These are phyloP conservation scores for Muscicapa striata DNA, from an alignment of 2,797 vertebrate genomes.

Conservation along the genomic window DNA sequence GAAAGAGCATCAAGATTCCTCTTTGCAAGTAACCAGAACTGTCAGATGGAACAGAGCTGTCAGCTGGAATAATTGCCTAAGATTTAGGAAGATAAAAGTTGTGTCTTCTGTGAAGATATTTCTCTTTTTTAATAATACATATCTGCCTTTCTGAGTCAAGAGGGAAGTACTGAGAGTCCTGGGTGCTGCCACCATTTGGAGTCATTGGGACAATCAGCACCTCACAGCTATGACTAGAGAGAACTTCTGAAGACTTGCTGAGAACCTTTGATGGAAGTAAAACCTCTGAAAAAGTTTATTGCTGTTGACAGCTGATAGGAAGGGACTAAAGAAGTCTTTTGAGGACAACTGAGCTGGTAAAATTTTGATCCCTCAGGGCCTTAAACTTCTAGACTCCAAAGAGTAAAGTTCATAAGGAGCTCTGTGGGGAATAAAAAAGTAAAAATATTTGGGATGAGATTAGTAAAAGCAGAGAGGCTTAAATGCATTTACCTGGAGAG, in stretches of 20 bases:
- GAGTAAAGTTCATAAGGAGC: neutral
- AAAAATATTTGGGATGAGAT: conserved; percentile 34
- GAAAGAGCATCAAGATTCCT: neutral
- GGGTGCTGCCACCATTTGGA: neutral
- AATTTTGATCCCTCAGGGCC: neutral
- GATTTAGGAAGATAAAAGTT: neutral
- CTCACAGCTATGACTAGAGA: neutral
- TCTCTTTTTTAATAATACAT: neutral
- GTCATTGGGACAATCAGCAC: neutral
- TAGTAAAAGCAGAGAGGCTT: conserved; percentile 5
- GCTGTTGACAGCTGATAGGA: neutral
- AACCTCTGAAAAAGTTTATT: neutral
- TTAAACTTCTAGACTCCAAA: neutral
- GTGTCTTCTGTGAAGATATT: neutral
- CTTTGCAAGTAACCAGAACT: neutral
- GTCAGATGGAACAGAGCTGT: neutral
- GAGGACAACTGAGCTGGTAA: neutral
- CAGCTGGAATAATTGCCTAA: neutral
- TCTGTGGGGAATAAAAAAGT: neutral
- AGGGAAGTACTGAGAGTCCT: neutral
- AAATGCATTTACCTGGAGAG: neutral
- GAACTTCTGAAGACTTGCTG: neutral
- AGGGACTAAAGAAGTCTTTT: neutral
- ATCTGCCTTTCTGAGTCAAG: neutral
- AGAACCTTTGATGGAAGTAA: neutral